Conservation (phyloP, 2,797 vertebrate genomes). For the Oryzias dopingdopingensis region DNA sequence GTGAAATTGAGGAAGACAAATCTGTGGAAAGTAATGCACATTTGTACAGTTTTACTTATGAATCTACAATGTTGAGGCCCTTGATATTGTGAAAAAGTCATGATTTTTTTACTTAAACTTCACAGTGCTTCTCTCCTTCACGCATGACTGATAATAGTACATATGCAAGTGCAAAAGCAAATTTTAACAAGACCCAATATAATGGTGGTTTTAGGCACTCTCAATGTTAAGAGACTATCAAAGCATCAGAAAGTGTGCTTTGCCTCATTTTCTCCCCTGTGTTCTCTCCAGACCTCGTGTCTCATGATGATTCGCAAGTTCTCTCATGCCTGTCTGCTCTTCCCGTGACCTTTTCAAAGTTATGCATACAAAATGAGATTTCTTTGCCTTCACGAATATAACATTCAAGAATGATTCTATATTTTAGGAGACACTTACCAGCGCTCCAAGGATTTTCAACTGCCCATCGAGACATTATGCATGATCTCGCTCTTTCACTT, state of each 20-base stretch:
- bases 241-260: conserved; percentile 27
- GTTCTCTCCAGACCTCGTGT: conserved; percentile 21
- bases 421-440: conserved; percentile 58
- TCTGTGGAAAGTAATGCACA: no score
- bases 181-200: background rate
- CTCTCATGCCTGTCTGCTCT: conserved; percentile 63
- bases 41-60: no score
- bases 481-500: conserved; percentile 28
- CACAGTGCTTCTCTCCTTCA: conserved; percentile 6
- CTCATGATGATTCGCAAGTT: conserved; percentile 62
- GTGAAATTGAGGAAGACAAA: no score
- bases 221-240: conserved; percentile 51
- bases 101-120: background rate
- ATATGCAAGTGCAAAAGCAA: background rate
- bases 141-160: background rate
- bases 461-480: conserved; percentile 48
- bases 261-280: conserved; percentile 11
- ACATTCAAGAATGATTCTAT: conserved; percentile 61
- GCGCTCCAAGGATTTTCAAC: conserved; percentile 54
- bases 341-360: conserved; percentile 77
- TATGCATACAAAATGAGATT: conserved; percentile 77
- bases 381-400: conserved; percentile 63
- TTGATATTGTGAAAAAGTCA: no score
- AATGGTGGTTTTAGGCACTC: conserved; percentile 24
- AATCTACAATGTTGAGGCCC: background rate